Evolutionary conservation across 1,140 invertebrate genomes (phyloP).

Genomic region (Venustaconcha ellipsiformis): DNA sequence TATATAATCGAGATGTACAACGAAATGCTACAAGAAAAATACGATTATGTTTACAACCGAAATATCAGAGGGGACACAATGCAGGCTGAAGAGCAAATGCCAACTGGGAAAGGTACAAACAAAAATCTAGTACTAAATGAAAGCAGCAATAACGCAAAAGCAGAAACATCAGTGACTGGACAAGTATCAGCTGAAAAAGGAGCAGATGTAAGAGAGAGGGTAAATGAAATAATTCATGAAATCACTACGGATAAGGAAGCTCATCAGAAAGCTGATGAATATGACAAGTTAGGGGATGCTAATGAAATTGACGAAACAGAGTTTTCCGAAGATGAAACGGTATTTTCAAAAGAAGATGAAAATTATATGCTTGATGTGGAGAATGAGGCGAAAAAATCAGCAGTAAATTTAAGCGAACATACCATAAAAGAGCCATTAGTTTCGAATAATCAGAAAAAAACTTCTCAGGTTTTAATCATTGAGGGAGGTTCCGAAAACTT

Average conservation of each 20-base stretch:
- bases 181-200: background rate
- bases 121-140: background rate
- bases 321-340: slow-evolving; percentile 6
- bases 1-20: slow-evolving; percentile 50
- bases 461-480: background rate
- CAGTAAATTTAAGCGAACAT: background rate
- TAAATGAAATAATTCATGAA: background rate
- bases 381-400: slow-evolving; percentile 75
- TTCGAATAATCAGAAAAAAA: background rate
- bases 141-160: background rate
- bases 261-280: background rate
- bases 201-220: background rate
- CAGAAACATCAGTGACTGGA: background rate
- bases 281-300: background rate
- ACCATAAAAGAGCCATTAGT: background rate
- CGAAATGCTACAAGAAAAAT: slow-evolving; percentile 34
- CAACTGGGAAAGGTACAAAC: background rate
- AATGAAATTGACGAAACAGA: slow-evolving; percentile 26
- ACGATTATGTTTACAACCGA: slow-evolving; percentile 8
- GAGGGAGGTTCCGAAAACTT: background rate
- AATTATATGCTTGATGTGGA: slow-evolving; percentile 75
- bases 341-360: background rate
- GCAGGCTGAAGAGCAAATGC: background rate
- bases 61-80: slow-evolving; percentile 10
- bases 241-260: background rate